A percentile compares a stretch with the other conserved stretches of the same genome.
Evolutionary conservation across 2,113 vertebrate genomes (phyloP).

Genomic region (Lonchura striata): DNA sequence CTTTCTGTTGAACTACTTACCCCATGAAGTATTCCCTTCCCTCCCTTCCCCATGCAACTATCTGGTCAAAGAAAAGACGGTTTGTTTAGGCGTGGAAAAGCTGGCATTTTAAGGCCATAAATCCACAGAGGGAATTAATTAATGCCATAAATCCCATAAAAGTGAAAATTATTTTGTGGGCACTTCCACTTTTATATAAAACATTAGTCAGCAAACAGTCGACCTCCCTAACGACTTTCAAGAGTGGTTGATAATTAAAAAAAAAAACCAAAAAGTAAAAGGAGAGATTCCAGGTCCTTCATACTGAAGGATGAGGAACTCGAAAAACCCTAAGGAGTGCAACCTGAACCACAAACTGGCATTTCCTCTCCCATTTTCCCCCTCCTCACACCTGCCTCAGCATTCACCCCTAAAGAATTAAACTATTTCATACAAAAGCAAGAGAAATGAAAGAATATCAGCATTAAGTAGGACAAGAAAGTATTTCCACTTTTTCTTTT

Average conservation of each 20-base stretch:
- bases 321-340: not conserved
- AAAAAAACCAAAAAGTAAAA: not conserved
- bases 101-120: not conserved
- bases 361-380: not conserved
- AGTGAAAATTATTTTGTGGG: not conserved
- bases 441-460: not conserved
- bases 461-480: not conserved
- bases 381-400: not conserved
- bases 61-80: not conserved
- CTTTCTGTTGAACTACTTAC: not conserved
- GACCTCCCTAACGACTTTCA: slow-evolving; percentile 13
- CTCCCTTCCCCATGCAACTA: not conserved
- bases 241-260: not conserved
- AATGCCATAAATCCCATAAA: not conserved
- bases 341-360: not conserved
- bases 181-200: slow-evolving; percentile 20
- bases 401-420: not conserved
- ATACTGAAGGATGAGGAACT: not conserved
- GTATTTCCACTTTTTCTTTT: not conserved
- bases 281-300: not conserved
- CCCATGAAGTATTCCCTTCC: not conserved
- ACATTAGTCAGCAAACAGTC: slow-evolving; percentile 10
- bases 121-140: not conserved
- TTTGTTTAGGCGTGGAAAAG: not conserved
- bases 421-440: not conserved